Conservation (phyloP, 1,140 invertebrate species). For the Temnothorax nylanderi region DNA sequence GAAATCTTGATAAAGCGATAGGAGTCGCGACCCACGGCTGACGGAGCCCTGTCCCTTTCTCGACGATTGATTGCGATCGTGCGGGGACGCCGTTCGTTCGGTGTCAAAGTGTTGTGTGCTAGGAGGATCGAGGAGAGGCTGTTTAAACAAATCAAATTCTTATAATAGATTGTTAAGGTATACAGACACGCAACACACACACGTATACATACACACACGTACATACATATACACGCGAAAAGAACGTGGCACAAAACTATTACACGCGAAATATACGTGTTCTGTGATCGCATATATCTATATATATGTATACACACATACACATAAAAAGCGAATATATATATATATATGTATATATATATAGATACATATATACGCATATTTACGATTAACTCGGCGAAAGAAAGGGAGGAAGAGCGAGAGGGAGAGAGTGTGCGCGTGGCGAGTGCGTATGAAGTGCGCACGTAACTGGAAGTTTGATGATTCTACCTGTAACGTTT, state of each 20-base stretch:
- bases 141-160: constrained; percentile 83
- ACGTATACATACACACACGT: background rate
- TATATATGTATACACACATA: constrained; percentile 68
- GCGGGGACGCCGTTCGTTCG: background rate
- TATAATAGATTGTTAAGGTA: constrained; percentile 77
- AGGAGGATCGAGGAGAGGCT: constrained; percentile 73
- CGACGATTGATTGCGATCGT: constrained; percentile 54
- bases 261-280: constrained; percentile 82
- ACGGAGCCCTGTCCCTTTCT: constrained; percentile 50
- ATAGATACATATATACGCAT: constrained; percentile 59
- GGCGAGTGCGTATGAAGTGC: background rate
- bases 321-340: constrained; percentile 56
- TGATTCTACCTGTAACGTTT: constrained; percentile 70
- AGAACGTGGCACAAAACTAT: constrained; percentile 71
- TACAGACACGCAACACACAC: constrained; percentile 26
- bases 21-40: constrained; percentile 6
- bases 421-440: constrained; percentile 1
- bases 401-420: constrained; percentile 38
- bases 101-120: constrained; percentile 18
- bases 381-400: constrained; percentile 58
- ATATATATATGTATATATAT: constrained; percentile 52
- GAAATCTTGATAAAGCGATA: constrained; percentile 3
- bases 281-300: constrained; percentile 83
- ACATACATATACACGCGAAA: background rate
- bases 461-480: constrained; percentile 20